phyloP scores from a whole-genome alignment of 2,113 vertebrate species.

The Clarias batrachus region DNA sequence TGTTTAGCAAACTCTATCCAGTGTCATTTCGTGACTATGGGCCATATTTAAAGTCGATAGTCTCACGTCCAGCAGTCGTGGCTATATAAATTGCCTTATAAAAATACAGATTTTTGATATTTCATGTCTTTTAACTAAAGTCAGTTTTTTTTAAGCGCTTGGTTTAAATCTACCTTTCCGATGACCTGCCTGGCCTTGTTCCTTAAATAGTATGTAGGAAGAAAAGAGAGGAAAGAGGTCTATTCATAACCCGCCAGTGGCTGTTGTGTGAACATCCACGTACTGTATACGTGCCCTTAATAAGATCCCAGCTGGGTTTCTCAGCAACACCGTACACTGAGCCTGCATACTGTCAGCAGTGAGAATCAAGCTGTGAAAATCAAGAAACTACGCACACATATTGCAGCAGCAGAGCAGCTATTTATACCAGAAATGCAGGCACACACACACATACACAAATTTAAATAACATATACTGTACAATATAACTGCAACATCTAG shows the following conservation, averaged over 20 bases:
- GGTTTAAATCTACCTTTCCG: constrained; percentile 46
- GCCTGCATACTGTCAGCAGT: constrained; percentile 58
- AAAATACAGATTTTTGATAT: neutral
- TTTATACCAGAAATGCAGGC: constrained; percentile 9
- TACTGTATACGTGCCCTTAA: constrained; percentile 63
- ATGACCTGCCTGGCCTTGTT: constrained; percentile 11
- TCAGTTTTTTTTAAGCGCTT: constrained; percentile 51
- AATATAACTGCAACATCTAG: neutral
- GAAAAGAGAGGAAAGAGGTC: neutral
- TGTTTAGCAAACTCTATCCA: neutral
- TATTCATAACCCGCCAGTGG: constrained; percentile 42
- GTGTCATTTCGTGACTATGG: neutral
- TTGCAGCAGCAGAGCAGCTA: constrained; percentile 19
- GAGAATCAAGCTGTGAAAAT: constrained; percentile 54
- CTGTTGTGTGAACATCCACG: constrained; percentile 58
- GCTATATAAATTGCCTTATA: neutral
- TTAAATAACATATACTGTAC: neutral
- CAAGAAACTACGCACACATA: constrained; percentile 32
- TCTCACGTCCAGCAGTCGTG: neutral
- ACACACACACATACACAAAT: constrained; percentile 25
- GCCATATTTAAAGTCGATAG: neutral
- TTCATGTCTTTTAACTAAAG: constrained; percentile 41
- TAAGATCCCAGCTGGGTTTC: constrained; percentile 66
- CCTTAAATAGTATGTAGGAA: constrained; percentile 25
- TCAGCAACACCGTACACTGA: constrained; percentile 54